Evolutionary conservation across 2,113 vertebrate species (phyloP).

Genomic region (Sturnus vulgaris): DNA sequence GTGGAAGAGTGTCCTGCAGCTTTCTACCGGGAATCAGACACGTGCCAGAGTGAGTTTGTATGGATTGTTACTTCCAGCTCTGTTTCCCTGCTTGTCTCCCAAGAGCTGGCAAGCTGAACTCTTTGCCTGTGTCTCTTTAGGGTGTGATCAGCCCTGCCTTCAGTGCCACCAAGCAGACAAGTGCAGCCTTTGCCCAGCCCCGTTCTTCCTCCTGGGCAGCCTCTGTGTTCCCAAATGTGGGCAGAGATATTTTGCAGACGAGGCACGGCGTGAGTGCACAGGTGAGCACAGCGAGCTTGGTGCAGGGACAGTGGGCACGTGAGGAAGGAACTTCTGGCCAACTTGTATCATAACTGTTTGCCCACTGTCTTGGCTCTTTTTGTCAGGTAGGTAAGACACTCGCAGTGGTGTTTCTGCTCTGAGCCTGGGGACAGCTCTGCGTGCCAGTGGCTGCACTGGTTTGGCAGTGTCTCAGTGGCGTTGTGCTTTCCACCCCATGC

Average conservation of each 20-base stretch:
- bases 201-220: conserved; percentile 70
- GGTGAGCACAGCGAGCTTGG: conserved; percentile 59
- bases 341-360: neutral
- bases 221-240: conserved; percentile 81
- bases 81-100: neutral
- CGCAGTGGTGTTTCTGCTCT: neutral
- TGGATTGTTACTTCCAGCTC: accelerated
- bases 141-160: conserved; percentile 81
- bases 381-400: neutral
- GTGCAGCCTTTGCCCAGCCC: conserved; percentile 79
- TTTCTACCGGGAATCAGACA: conserved; percentile 77
- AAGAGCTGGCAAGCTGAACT: neutral
- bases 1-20: conserved; percentile 75
- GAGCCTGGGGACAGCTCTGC: neutral
- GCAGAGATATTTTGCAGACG: conserved; percentile 70
- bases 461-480: neutral
- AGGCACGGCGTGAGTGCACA: conserved; percentile 60
- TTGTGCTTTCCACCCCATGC: neutral
- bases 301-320: neutral
- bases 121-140: conserved; percentile 58
- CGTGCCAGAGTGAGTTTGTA: conserved; percentile 83
- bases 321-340: neutral
- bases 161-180: conserved; percentile 71
- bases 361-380: neutral
- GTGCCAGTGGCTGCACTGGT: accelerated